Percentiles rank a stretch among this genome's conserved stretches.
Evolutionary conservation across 1,140 invertebrate genomes (phyloP).

Genomic region (Spodoptera frugiperda): DNA sequence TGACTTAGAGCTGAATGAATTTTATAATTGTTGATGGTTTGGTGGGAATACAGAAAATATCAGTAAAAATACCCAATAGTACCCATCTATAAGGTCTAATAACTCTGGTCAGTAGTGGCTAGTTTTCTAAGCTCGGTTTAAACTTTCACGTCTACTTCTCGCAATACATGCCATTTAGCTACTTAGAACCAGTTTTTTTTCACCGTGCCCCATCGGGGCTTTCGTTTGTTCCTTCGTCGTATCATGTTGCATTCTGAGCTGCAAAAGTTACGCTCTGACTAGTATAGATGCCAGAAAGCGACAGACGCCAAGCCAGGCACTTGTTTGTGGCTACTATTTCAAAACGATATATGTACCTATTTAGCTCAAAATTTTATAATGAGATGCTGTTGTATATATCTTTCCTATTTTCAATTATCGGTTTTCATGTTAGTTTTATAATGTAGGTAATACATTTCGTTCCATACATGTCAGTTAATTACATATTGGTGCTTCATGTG

Average conservation of each 20-base stretch:
- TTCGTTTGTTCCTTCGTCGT: constrained; percentile 58
- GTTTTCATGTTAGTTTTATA: too few relatives aligned
- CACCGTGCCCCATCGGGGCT: constrained; percentile 43
- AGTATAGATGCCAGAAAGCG: constrained; percentile 31
- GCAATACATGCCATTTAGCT: constrained; percentile 60
- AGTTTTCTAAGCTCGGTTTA: constrained; percentile 63
- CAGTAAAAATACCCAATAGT: neutral
- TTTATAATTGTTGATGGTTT: neutral
- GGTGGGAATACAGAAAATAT: neutral
- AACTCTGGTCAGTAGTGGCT: constrained; percentile 52
- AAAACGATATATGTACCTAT: neutral
- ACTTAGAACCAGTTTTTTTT: constrained; percentile 65
- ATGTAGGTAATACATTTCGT: neutral
- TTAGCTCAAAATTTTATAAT: too few relatives aligned
- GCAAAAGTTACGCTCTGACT: constrained; percentile 47
- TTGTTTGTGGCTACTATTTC: constrained; percentile 9
- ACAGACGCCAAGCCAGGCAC: neutral
- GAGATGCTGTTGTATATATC: too few relatives aligned
- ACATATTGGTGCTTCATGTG: constrained; percentile 44
- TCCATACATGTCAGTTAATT: constrained; percentile 32
- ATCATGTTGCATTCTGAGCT: constrained; percentile 53
- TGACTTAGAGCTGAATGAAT: too few relatives aligned
- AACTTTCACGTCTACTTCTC: constrained; percentile 66
- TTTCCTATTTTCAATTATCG: too few relatives aligned
- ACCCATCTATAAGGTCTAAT: constrained; percentile 23